phyloP scores from a whole-genome alignment of 2,888 invertebrate species.

The Drosophila koepferae region DNA sequence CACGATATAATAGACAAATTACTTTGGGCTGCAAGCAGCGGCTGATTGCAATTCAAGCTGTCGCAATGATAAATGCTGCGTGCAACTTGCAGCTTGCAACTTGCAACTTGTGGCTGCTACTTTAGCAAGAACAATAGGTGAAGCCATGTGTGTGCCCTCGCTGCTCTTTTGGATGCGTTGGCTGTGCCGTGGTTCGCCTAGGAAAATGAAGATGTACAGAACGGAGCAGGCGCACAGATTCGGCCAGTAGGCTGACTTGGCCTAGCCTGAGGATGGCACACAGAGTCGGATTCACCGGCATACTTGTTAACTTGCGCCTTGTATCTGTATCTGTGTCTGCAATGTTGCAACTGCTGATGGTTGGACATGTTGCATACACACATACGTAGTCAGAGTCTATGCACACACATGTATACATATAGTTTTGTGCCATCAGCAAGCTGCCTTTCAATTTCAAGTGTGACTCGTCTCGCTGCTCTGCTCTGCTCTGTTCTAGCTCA shows the following conservation, averaged over 20 bases:
- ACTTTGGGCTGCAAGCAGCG: not conserved
- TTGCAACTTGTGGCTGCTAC: conserved; percentile 42
- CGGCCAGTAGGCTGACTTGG: conserved; percentile 38
- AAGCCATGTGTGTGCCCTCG: conserved; percentile 12
- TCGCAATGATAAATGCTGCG: conserved; percentile 40
- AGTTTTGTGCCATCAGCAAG: conserved; percentile 22
- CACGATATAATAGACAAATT: conserved; percentile 26
- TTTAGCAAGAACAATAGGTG: conserved; percentile 15
- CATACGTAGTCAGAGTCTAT: conserved; percentile 5
- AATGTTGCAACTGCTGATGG: conserved; percentile 46
- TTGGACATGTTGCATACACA: conserved; percentile 19
- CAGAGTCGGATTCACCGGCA: conserved; percentile 46
- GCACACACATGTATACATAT: not conserved
- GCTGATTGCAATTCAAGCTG: conserved; percentile 2
- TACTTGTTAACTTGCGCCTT: conserved; percentile 8
- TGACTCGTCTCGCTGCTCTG: conserved; percentile 28
- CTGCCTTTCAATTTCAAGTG: conserved; percentile 42
- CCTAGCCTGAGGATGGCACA: conserved; percentile 57
- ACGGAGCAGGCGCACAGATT: conserved; percentile 77
- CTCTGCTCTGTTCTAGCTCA: conserved; percentile 69
- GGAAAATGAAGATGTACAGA: conserved; percentile 83
- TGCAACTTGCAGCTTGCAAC: conserved; percentile 24
- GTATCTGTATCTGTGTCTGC: conserved; percentile 38
- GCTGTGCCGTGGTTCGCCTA: conserved; percentile 44
- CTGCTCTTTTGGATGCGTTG: not conserved